Conservation (phyloP, 30 jellyfish, hydroid and myxozoan genomes). For the Sanderia malayensis region DNA sequence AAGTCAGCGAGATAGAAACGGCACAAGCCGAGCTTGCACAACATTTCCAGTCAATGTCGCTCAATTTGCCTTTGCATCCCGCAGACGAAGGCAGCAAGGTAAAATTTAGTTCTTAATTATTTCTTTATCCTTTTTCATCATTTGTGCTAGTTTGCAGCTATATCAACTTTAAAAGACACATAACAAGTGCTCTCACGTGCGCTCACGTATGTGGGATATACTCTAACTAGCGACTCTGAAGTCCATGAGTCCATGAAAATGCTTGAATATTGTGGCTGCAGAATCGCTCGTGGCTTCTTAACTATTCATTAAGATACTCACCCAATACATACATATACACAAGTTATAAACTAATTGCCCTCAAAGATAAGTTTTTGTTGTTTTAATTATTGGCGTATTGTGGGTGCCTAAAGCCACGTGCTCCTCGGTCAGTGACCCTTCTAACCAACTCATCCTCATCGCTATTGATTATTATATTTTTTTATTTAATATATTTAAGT, state of each 20-base stretch:
- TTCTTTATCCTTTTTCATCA: background rate
- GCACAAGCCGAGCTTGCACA: slow-evolving; percentile 8
- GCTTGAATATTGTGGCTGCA: background rate
- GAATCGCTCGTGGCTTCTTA: background rate
- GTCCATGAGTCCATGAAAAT: background rate
- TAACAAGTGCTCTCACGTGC: background rate
- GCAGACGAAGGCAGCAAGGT: background rate
- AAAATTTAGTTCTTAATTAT: background rate
- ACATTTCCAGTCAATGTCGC: background rate
- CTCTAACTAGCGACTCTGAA: background rate
- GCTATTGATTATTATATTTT: background rate
- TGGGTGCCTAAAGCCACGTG: slow-evolving; percentile 2
- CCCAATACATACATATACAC: background rate
- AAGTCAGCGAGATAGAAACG: background rate
- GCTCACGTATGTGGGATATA: too few species aligned
- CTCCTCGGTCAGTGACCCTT: slow-evolving; percentile 6
- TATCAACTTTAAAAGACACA: background rate
- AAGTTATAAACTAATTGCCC: background rate
- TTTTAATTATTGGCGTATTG: background rate
- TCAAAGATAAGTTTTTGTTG: background rate
- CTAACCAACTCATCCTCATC: background rate
- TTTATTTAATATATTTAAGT: background rate
- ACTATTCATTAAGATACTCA: background rate
- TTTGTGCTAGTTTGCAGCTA: background rate
- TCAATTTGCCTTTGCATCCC: background rate